Conservation (phyloP, 2,797 vertebrate genomes). For the Podarcis lilfordi region DNA sequence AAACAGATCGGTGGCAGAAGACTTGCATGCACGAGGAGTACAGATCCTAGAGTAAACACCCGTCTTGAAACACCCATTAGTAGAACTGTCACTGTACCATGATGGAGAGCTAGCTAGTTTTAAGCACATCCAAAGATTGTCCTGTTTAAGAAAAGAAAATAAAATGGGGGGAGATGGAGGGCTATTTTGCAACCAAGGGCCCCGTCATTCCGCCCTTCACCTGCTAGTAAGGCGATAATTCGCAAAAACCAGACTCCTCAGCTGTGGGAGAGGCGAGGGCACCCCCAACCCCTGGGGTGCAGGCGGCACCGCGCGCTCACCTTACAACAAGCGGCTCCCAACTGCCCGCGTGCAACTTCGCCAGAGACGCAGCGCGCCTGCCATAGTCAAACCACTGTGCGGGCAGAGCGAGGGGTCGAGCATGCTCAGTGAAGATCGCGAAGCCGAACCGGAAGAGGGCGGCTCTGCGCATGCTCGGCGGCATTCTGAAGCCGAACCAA, state of each 20-base stretch:
- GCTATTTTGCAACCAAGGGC: not conserved
- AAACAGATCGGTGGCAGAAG: too few species aligned
- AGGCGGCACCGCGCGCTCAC: not conserved
- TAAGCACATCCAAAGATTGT: not conserved
- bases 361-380: not conserved
- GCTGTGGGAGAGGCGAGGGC: too few species aligned
- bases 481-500: not conserved
- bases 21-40: too few species aligned
- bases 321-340: not conserved
- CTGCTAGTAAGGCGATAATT: too few species aligned
- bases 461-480: fast-evolving
- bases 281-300: too few species aligned
- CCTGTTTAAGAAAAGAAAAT: not conserved
- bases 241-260: not conserved
- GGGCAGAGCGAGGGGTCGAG: not conserved
- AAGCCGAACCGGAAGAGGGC: not conserved
- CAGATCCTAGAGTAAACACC: too few species aligned
- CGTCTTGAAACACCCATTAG: too few species aligned
- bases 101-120: not conserved
- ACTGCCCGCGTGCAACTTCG: not conserved
- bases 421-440: not conserved
- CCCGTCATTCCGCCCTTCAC: not conserved
- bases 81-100: too few species aligned
- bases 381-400: slow-evolving; percentile 1
- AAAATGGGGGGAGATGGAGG: not conserved